Percentiles rank a stretch among this genome's conserved stretches.
These are phyloP conservation scores for Corvus moneduloides DNA, from an alignment of 2,113 vertebrate species.

Conservation along the genomic window DNA sequence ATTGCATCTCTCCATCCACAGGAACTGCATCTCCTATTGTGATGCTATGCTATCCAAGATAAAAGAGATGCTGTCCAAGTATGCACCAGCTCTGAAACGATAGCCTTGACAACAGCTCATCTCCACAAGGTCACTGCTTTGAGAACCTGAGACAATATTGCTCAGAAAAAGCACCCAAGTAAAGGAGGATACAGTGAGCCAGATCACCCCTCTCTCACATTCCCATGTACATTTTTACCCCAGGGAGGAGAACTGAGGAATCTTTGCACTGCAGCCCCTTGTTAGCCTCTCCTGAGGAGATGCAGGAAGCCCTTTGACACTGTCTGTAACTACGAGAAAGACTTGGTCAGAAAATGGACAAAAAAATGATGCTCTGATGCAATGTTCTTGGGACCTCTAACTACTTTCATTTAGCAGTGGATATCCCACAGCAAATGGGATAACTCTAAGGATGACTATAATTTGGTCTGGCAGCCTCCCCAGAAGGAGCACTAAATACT, in stretches of 20 bases:
- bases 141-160: neutral
- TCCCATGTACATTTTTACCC: neutral
- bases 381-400: neutral
- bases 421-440: neutral
- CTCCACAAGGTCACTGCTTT: neutral
- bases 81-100: rapidly evolving
- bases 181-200: neutral
- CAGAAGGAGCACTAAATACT: neutral
- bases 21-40: neutral
- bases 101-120: neutral
- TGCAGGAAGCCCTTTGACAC: neutral
- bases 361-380: neutral
- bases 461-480: neutral
- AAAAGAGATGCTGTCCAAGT: neutral
- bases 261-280: neutral
- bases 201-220: neutral
- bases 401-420: neutral
- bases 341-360: neutral
- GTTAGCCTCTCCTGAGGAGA: neutral
- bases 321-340: neutral
- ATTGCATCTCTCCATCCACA: neutral
- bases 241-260: neutral
- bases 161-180: neutral
- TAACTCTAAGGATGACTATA: neutral
- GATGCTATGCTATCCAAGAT: neutral